Evolutionary conservation across 2,888 invertebrate species (phyloP), one percentile per base, ranked within the genome.

Genomic region (Ashinkailepas kermadecensis): DNA sequence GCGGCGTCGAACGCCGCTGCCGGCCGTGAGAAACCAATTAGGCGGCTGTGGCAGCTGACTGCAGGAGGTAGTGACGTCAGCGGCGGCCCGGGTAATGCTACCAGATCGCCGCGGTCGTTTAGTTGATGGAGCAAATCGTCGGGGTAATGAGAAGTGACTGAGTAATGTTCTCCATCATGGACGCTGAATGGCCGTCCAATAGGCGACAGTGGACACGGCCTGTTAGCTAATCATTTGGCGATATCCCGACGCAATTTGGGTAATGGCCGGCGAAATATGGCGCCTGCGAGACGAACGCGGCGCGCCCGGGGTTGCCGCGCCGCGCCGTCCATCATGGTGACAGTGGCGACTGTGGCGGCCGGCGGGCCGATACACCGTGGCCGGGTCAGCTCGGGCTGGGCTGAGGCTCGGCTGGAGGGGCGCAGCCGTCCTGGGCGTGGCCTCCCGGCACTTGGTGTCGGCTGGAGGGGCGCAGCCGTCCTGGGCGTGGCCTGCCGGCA

Each of bases 231-330:
- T 74, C 74, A 74, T 74, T 74, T 21, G 74, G 74, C 74, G 74
- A 74, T 74, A 74, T 74, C 74, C 74, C 74, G 56, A 9, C 74
- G 74, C 74, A 54, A 74, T 74, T 74, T 74, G 74, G 13, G 56
- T 74, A 74, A 74, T 74, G 74, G 54, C 74, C 74, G 74, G 74
- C 74, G 74, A 74, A 74, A 74, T 74, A 74, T 74, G 74, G 74
- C 74, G 74, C 67, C 9, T 12, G 9, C 54, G 74, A 18, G 74
- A 21, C 74, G 74, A 21, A 1, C 4, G 74, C 12, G 74, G 74
- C 74, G 74, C 74, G 56, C 11, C 56, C 54, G 74, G 15, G 21
- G 21, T 56, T 3, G 18, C 11, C 18, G 13, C 56, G 54, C 74
- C 56, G 74, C 65, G 10, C 56, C 25, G 39, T 11, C 70, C 70